A percentile compares a stretch with the other conserved stretches of the same genome.
Conservation (phyloP, 2,797 vertebrate species). For the Oreortyx pictus region DNA sequence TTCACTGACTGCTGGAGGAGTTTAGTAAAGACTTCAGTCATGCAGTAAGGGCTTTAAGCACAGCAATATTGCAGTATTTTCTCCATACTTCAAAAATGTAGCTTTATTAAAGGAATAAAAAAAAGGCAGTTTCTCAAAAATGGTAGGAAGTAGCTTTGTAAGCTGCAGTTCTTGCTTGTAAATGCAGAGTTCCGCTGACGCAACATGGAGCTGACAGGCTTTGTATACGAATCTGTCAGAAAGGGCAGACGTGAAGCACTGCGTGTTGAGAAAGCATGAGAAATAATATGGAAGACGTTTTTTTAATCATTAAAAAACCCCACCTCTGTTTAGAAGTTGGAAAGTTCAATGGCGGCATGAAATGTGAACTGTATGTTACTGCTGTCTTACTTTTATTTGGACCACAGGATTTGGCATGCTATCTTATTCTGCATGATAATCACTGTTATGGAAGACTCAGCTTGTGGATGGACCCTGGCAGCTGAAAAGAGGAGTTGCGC, state of each 20-base stretch:
- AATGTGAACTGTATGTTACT: accelerated
- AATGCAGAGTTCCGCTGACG: neutral
- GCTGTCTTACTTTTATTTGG: neutral
- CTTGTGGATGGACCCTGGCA: constrained; percentile 63
- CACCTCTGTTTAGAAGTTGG: neutral
- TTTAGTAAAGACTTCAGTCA: neutral
- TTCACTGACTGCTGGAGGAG: neutral
- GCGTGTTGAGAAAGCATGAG: neutral
- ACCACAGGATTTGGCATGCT: neutral
- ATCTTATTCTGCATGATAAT: neutral
- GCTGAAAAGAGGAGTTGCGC: constrained; percentile 29
- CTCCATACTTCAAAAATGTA: neutral
- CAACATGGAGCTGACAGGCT: neutral
- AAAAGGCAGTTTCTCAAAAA: neutral
- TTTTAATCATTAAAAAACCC: neutral
- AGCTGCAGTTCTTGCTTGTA: neutral
- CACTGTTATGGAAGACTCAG: neutral
- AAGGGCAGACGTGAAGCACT: neutral
- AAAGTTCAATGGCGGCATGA: neutral
- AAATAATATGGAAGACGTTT: neutral
- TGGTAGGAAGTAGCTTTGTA: neutral
- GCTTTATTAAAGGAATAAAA: neutral
- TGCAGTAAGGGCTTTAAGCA: neutral
- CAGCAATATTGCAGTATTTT: accelerated
- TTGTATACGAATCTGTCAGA: neutral